These are phyloP conservation scores for Amphipyra tragopoginis DNA, from an alignment of 2,888 invertebrate genomes.

Conservation along the genomic window DNA sequence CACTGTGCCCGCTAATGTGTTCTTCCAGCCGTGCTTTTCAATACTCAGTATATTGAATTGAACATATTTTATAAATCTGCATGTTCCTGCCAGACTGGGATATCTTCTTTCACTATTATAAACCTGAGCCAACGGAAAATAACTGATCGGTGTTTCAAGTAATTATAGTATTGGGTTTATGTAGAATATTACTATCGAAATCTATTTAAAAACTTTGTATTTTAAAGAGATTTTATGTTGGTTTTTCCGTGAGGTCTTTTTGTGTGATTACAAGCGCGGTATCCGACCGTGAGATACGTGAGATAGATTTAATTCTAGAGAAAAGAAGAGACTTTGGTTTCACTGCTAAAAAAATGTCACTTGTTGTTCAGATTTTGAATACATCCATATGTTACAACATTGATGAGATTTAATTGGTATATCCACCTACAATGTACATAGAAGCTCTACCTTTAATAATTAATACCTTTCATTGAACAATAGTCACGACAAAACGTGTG, in stretches of 20 bases:
- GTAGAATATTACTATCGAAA: too few relatives aligned
- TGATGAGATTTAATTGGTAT: too few relatives aligned
- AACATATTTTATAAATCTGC: slow-evolving; percentile 48
- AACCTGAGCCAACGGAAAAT: slow-evolving; percentile 4
- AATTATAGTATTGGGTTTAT: neutral
- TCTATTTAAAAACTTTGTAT: too few relatives aligned
- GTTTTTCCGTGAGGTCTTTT: too few relatives aligned
- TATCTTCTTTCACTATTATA: slow-evolving; percentile 4
- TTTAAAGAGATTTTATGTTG: too few relatives aligned
- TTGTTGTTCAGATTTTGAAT: too few relatives aligned
- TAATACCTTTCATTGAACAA: neutral
- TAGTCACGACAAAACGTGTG: neutral
- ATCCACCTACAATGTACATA: neutral
- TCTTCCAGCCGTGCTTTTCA: slow-evolving; percentile 7
- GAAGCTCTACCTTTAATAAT: neutral
- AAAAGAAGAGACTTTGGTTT: too few relatives aligned
- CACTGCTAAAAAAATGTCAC: too few relatives aligned
- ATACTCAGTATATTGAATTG: slow-evolving; percentile 23
- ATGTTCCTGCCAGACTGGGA: slow-evolving; percentile 8
- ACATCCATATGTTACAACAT: neutral
- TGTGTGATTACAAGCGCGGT: too few relatives aligned
- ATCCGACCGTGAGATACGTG: too few relatives aligned
- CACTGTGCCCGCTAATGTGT: slow-evolving; percentile 31
- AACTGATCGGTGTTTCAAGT: neutral
- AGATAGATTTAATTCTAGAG: too few relatives aligned